These are phyloP conservation scores for Naja naja DNA, from an alignment of 2,113 vertebrate genomes.

Conservation along the genomic window DNA sequence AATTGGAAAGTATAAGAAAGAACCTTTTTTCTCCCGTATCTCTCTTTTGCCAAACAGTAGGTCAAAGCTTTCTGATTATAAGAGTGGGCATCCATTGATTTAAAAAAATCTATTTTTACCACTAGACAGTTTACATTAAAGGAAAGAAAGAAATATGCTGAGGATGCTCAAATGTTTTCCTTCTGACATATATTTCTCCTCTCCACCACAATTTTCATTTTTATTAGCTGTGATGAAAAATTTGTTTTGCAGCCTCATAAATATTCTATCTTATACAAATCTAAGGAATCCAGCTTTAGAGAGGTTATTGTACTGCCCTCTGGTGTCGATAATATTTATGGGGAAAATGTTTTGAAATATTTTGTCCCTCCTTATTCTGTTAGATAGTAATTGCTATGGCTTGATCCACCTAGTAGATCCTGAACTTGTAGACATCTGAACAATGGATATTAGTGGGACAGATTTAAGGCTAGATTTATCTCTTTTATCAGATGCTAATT, in stretches of 20 bases:
- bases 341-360: background rate
- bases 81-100: background rate
- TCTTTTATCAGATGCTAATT: background rate
- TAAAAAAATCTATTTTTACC: background rate
- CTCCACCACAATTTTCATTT: constrained; percentile 11
- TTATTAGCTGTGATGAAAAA: constrained; percentile 22
- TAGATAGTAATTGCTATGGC: background rate
- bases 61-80: background rate
- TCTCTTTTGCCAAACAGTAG: background rate
- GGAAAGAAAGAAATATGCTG: background rate
- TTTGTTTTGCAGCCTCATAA: constrained; percentile 23
- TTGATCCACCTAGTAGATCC: background rate
- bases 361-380: background rate
- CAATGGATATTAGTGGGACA: background rate
- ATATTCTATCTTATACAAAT: constrained; percentile 10
- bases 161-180: constrained; percentile 19
- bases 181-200: constrained; percentile 9
- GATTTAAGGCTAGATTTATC: background rate
- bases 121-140: constrained; percentile 12
- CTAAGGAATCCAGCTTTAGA: constrained; percentile 4
- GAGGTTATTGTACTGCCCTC: constrained; percentile 9
- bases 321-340: background rate
- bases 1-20: background rate
- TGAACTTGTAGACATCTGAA: background rate
- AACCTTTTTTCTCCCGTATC: background rate